Percentiles rank a stretch among this genome's conserved stretches.
These are phyloP conservation scores for Cyprinodon variegatus DNA, from an alignment of 2,113 vertebrate species.

Conservation along the genomic window DNA sequence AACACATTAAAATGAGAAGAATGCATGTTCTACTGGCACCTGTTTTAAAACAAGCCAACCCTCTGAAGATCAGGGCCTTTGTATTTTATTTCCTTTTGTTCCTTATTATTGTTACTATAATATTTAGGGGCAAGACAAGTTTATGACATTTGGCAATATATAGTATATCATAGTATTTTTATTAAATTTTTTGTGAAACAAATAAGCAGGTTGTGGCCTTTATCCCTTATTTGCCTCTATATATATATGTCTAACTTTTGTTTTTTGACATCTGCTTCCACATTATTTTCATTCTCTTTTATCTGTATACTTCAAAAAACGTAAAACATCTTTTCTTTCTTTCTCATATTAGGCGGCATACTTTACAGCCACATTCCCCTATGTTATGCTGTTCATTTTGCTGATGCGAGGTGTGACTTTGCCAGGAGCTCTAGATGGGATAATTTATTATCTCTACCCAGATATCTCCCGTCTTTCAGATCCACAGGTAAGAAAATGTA, in stretches of 20 bases:
- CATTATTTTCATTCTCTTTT: background rate
- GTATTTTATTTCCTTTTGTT: too few species aligned
- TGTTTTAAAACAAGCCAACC: too few species aligned
- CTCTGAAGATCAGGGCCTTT: too few species aligned
- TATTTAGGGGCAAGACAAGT: too few species aligned
- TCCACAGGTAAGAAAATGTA: constrained; percentile 52
- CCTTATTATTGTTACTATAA: too few species aligned
- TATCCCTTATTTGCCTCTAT: background rate
- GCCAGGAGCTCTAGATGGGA: constrained; percentile 57
- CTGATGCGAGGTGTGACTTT: constrained; percentile 65
- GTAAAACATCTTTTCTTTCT: background rate
- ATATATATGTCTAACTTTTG: background rate
- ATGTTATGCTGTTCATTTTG: constrained; percentile 50
- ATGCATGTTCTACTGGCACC: too few species aligned
- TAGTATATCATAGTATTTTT: too few species aligned
- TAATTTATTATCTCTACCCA: constrained; percentile 67
- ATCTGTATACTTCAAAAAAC: background rate
- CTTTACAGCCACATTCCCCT: constrained; percentile 70
- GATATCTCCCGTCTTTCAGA: constrained; percentile 61
- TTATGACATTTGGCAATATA: too few species aligned
- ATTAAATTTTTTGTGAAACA: background rate
- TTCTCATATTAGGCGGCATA: constrained; percentile 44
- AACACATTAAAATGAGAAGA: too few species aligned
- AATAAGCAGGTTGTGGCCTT: background rate
- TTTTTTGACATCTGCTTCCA: background rate